Conservation (phyloP, 2,797 vertebrate species). For the Cyprinella venusta region DNA sequence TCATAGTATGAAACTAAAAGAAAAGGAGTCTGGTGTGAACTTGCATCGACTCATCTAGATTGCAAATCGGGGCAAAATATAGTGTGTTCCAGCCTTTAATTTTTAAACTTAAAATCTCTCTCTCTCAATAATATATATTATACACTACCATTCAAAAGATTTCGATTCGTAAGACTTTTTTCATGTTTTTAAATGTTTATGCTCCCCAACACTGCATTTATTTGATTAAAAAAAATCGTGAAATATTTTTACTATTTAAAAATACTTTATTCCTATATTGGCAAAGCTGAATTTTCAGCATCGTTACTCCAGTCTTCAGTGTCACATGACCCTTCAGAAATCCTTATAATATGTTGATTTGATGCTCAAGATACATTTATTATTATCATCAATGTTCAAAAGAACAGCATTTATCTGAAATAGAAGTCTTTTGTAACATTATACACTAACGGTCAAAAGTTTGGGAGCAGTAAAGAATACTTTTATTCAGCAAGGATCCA, state of each 20-base stretch:
- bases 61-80: not conserved
- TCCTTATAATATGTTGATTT: too few relatives aligned
- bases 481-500: not conserved
- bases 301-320: too few relatives aligned
- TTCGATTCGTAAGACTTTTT: too few relatives aligned
- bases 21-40: not conserved
- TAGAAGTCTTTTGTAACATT: not conserved
- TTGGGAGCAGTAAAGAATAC: not conserved
- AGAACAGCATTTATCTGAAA: not conserved
- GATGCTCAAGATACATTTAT: too few relatives aligned
- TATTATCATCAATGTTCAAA: not conserved
- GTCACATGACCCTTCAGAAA: not conserved
- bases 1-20: not conserved
- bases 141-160: too few relatives aligned
- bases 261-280: not conserved
- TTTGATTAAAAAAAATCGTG: too few relatives aligned
- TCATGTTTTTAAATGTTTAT: too few relatives aligned
- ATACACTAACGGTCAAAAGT: not conserved
- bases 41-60: rapidly evolving
- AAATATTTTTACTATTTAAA: too few relatives aligned
- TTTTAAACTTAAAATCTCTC: not conserved
- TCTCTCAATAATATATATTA: too few relatives aligned
- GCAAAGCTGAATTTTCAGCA: too few relatives aligned
- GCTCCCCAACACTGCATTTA: too few relatives aligned
- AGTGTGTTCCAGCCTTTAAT: not conserved